Percentiles rank a stretch among this genome's conserved stretches.
Conservation (phyloP, 2,113 vertebrate genomes). For the Phalacrocorax aristotelis region DNA sequence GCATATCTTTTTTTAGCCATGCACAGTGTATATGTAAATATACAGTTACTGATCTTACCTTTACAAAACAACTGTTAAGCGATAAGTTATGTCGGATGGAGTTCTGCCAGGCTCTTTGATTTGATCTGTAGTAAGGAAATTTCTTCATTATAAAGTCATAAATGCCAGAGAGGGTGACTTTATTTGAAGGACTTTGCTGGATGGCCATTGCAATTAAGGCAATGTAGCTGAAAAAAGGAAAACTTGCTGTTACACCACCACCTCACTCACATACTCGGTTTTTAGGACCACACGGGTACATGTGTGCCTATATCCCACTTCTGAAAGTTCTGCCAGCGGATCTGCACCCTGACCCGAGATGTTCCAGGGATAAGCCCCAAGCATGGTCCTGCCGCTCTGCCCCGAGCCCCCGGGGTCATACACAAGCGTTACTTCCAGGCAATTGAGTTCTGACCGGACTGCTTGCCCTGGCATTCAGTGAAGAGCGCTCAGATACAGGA, state of each 20-base stretch:
- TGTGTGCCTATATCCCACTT: neutral
- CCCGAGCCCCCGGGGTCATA: fast-evolving
- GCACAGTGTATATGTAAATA: neutral
- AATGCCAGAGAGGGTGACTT: conserved; percentile 94
- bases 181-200: conserved; percentile 93
- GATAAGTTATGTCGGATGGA: conserved; percentile 98
- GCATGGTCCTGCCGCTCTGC: neutral
- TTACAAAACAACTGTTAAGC: conserved; percentile 97
- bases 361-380: neutral
- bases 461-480: neutral
- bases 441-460: fast-evolving
- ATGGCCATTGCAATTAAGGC: conserved; percentile 98
- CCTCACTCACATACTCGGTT: neutral
- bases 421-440: fast-evolving
- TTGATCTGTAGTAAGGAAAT: conserved; percentile 96
- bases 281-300: neutral
- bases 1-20: neutral
- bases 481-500: neutral
- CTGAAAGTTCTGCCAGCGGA: neutral
- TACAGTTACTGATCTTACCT: conserved; percentile 76
- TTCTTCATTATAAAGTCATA: conserved; percentile 98
- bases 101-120: conserved; percentile 98
- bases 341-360: fast-evolving
- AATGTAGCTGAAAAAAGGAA: conserved; percentile 86
- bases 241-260: neutral